Conservation (phyloP, 1,140 invertebrate genomes). For the Mercenaria mercenaria region DNA sequence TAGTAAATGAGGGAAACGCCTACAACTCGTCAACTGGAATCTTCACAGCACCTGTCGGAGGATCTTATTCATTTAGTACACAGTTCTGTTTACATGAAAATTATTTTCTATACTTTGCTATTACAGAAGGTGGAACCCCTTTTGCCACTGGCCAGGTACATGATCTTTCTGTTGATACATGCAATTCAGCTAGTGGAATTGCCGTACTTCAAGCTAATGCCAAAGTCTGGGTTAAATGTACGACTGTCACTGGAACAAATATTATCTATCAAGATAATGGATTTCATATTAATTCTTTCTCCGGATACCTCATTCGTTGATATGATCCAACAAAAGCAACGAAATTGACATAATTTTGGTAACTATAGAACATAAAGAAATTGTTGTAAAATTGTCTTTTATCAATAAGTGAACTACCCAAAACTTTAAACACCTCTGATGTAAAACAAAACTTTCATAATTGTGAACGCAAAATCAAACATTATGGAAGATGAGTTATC, state of each 20-base stretch:
- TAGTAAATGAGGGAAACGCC: not conserved
- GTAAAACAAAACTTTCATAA: no score
- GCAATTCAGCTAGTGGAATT: not conserved
- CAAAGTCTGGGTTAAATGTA: conserved; percentile 2
- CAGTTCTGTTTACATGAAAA: not conserved
- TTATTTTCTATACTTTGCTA: not conserved
- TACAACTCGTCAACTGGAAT: not conserved
- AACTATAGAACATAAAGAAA: no score
- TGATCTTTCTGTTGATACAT: not conserved
- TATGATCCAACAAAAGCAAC: no score
- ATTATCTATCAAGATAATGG: not conserved
- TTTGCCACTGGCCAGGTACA: not conserved
- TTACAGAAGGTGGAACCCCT: not conserved
- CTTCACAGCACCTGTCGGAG: not conserved
- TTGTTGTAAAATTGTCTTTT: no score
- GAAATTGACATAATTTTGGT: no score
- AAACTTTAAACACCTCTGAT: no score
- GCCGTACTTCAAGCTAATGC: not conserved
- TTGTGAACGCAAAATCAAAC: no score
- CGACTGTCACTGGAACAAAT: not conserved
- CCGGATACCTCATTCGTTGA: not conserved
- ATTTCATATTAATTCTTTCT: not conserved
- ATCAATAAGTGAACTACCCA: no score
- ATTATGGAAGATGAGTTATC: no score
- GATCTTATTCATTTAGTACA: not conserved